These are phyloP conservation scores for Adelosebastes latens DNA, from an alignment of 2,797 vertebrate genomes.

Conservation along the genomic window DNA sequence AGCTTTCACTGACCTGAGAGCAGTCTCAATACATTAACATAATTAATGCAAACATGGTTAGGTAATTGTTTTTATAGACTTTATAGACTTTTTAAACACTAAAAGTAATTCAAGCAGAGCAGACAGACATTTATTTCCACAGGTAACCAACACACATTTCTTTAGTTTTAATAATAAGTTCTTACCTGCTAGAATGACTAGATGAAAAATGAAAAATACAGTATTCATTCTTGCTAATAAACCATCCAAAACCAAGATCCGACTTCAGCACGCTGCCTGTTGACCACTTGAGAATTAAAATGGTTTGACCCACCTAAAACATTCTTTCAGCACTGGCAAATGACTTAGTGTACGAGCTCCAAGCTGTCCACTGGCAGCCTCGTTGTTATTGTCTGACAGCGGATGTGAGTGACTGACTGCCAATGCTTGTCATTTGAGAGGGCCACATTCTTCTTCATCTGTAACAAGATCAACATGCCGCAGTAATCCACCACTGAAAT, in stretches of 20 bases:
- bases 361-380: conserved; percentile 30
- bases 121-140: neutral
- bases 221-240: conserved; percentile 60
- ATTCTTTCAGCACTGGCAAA: conserved; percentile 49
- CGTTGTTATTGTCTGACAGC: conserved; percentile 62
- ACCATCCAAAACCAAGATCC: conserved; percentile 37
- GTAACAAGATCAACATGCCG: conserved; percentile 70
- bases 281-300: conserved; percentile 43
- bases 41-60: neutral
- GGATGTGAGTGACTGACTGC: conserved; percentile 62
- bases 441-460: conserved; percentile 62
- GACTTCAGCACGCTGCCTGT: conserved; percentile 11
- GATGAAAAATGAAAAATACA: conserved; percentile 41
- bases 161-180: neutral
- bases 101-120: neutral
- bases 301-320: conserved; percentile 51
- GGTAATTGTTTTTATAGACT: neutral
- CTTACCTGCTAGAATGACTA: conserved; percentile 73
- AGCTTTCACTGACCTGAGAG: neutral
- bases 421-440: conserved; percentile 71
- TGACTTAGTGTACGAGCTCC: conserved; percentile 30
- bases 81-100: neutral
- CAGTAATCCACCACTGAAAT: conserved; percentile 72
- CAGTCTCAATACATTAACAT: neutral
- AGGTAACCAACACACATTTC: neutral